These are phyloP conservation scores for Lethenteron camtschaticum DNA, from an alignment of 2,113 vertebrate species.

Conservation along the genomic window DNA sequence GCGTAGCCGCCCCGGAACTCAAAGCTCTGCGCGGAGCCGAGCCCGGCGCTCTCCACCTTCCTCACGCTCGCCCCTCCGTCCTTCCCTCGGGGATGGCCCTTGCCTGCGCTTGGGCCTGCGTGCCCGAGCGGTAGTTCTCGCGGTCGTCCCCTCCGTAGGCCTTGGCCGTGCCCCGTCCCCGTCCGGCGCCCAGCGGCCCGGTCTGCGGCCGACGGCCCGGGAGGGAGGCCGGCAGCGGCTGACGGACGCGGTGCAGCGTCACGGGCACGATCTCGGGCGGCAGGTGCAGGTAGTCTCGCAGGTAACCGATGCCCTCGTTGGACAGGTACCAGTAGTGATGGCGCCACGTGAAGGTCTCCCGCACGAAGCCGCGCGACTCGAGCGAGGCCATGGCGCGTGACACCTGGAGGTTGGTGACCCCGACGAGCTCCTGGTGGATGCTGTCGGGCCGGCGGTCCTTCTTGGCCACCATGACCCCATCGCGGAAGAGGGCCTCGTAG, in stretches of 20 bases:
- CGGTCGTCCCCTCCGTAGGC: no score
- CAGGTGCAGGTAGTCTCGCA: constrained; percentile 54
- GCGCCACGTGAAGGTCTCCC: constrained; percentile 60
- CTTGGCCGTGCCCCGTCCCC: no score
- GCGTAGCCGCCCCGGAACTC: not conserved
- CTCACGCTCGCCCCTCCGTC: no score
- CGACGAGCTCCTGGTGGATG: constrained; percentile 46
- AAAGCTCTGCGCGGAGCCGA: not conserved
- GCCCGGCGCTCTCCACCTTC: no score
- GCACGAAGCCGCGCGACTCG: constrained; percentile 46
- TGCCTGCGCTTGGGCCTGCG: no score
- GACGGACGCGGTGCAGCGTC: constrained; percentile 46
- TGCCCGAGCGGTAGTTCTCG: no score
- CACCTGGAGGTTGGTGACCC: constrained; percentile 53
- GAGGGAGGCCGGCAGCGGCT: constrained; percentile 13
- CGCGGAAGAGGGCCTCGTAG: constrained; percentile 66
- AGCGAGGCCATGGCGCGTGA: constrained; percentile 61
- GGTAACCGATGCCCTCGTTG: constrained; percentile 51
- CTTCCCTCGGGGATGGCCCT: no score
- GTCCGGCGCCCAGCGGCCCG: no score
- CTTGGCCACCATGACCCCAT: constrained; percentile 82
- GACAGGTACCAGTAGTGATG: constrained; percentile 89
- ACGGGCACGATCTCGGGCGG: constrained; percentile 60
- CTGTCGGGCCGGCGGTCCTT: constrained; percentile 54
- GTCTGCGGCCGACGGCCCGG: no score